Conservation (phyloP, 2,888 invertebrate species). For the Hypselothyrea guttata region DNA sequence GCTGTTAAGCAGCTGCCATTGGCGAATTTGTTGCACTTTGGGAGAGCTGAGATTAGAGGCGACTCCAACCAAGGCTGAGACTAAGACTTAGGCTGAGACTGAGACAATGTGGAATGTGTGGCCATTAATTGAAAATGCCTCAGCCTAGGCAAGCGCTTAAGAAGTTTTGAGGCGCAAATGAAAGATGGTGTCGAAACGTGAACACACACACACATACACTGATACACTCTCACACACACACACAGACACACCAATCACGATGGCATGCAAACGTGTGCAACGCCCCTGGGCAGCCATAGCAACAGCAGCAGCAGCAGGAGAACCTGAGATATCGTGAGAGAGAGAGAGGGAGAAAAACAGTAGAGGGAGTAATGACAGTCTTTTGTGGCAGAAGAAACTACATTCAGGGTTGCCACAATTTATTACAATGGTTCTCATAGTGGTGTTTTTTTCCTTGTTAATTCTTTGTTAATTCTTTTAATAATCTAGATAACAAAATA, state of each 20-base stretch:
- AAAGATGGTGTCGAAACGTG: constrained; percentile 75
- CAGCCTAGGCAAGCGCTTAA: constrained; percentile 39
- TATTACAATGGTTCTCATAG: no score
- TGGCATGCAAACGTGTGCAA: constrained; percentile 70
- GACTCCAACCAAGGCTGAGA: neutral
- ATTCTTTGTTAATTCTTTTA: no score
- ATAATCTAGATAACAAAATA: no score
- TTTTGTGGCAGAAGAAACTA: no score
- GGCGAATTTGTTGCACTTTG: constrained; percentile 60
- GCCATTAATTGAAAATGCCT: constrained; percentile 74
- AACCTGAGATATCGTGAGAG: neutral
- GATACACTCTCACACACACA: constrained; percentile 16
- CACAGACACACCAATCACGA: constrained; percentile 61
- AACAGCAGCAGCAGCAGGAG: constrained; percentile 9
- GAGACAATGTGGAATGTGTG: constrained; percentile 63
- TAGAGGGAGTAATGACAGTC: no score
- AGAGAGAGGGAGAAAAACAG: no score
- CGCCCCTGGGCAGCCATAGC: constrained; percentile 56
- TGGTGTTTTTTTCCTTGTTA: no score
- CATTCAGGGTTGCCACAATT: no score
- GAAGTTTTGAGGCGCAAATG: constrained; percentile 55
- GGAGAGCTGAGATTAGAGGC: neutral
- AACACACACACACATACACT: constrained; percentile 37
- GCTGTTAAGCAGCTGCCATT: constrained; percentile 48
- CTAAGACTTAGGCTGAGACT: neutral